A percentile compares a stretch with the other conserved stretches of the same genome.
Evolutionary conservation across 2,888 invertebrate genomes (phyloP).

Genomic region (Choreutis nemorana): DNA sequence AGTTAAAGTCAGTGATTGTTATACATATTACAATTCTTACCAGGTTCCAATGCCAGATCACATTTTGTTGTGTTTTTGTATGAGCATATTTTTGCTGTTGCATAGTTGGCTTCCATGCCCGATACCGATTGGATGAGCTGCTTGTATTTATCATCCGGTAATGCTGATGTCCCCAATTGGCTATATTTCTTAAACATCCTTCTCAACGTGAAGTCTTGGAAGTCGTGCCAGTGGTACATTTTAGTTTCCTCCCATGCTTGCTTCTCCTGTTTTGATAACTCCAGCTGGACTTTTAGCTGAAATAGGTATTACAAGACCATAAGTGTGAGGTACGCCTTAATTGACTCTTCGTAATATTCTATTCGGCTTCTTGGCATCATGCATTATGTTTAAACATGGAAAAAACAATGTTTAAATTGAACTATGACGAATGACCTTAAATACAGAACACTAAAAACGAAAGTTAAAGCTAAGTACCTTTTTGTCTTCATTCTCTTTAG

Average conservation of each 20-base stretch:
- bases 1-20: too few relatives aligned
- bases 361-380: too few relatives aligned
- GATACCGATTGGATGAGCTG: constrained; percentile 69
- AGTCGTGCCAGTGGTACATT: constrained; percentile 76
- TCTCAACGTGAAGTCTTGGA: constrained; percentile 71
- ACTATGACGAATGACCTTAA: too few relatives aligned
- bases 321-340: background rate
- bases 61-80: constrained; percentile 70
- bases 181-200: constrained; percentile 80
- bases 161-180: constrained; percentile 74
- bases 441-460: too few relatives aligned
- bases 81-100: constrained; percentile 81
- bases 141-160: constrained; percentile 73
- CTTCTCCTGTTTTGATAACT: constrained; percentile 64
- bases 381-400: too few relatives aligned
- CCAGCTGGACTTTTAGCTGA: constrained; percentile 45
- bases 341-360: background rate
- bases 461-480: constrained; percentile 27
- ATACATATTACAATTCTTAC: too few relatives aligned
- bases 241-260: constrained; percentile 71
- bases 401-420: too few relatives aligned
- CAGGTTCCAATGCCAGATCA: constrained; percentile 77
- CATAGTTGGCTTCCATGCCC: constrained; percentile 79
- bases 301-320: constrained; percentile 10
- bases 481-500: constrained; percentile 68